Percentiles rank a stretch among this genome's conserved stretches.
Conservation (phyloP, 2,888 invertebrate genomes). For the Aspidapion aeneum region DNA sequence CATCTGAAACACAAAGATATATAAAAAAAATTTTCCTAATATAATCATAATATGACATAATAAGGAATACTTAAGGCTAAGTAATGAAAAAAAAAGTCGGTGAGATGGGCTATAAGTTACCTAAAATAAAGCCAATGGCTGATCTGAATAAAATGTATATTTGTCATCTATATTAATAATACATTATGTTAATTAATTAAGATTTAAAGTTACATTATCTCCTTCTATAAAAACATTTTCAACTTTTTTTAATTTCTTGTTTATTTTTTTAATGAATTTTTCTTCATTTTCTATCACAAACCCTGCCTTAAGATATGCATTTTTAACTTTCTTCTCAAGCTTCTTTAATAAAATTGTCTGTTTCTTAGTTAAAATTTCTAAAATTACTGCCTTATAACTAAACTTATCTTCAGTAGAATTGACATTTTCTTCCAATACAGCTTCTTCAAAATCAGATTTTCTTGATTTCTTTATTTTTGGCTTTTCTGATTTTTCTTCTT, state of each 20-base stretch:
- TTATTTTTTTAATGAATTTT: slow-evolving; percentile 66
- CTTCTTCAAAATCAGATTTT: slow-evolving; percentile 50
- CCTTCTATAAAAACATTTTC: slow-evolving; percentile 60
- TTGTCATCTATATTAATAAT: too few species aligned
- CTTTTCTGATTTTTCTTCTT: slow-evolving; percentile 30
- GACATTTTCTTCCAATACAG: slow-evolving; percentile 19
- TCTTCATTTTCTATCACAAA: slow-evolving; percentile 52
- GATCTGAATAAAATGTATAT: too few species aligned
- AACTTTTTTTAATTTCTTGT: slow-evolving; percentile 67
- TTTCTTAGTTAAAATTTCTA: slow-evolving; percentile 50
- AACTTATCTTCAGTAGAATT: slow-evolving; percentile 24
- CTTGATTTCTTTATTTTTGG: slow-evolving; percentile 49
- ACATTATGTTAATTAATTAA: neutral
- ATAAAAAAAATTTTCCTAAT: too few species aligned
- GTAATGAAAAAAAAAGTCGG: too few species aligned
- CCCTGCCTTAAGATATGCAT: slow-evolving; percentile 55
- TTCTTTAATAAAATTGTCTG: slow-evolving; percentile 65
- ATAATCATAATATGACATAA: too few species aligned
- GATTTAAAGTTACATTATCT: slow-evolving; percentile 39
- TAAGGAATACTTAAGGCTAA: too few species aligned
- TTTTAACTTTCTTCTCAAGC: slow-evolving; percentile 70
- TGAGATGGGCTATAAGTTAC: too few species aligned
- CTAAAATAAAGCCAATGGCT: too few species aligned
- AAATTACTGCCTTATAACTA: slow-evolving; percentile 33
- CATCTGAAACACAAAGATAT: too few species aligned